phyloP scores from a whole-genome alignment of 1,140 invertebrate species.

The Hycleus cichorii region DNA sequence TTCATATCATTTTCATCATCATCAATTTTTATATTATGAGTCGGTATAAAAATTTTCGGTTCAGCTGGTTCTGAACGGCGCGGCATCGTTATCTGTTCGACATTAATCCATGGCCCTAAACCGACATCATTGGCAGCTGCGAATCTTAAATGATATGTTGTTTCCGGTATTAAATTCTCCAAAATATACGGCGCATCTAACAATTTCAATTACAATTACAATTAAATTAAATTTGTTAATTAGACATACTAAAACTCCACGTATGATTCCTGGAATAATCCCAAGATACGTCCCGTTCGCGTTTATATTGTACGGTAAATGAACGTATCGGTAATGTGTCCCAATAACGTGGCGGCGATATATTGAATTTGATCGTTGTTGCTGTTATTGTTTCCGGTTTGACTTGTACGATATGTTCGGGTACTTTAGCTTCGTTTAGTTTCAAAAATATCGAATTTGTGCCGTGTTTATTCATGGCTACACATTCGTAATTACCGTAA shows the following conservation, averaged over 20 bases:
- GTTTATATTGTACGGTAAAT: slow-evolving; percentile 68
- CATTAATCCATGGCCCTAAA: slow-evolving; percentile 58
- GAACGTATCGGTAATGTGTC: slow-evolving; percentile 66
- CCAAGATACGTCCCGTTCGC: slow-evolving; percentile 58
- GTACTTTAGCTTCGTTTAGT: slow-evolving; percentile 61
- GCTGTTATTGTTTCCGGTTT: slow-evolving; percentile 63
- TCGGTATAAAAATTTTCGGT: slow-evolving; percentile 46
- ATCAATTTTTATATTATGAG: slow-evolving; percentile 13
- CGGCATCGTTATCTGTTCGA: slow-evolving; percentile 42
- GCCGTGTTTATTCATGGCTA: slow-evolving; percentile 72
- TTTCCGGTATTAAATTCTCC: slow-evolving; percentile 71
- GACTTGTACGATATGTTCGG: slow-evolving; percentile 49
- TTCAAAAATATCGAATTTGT: slow-evolving; percentile 56
- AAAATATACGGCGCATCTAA: slow-evolving; percentile 64
- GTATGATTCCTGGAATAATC: slow-evolving; percentile 58
- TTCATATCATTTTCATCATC: background rate
- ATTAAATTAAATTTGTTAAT: slow-evolving; percentile 1
- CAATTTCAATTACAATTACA: background rate
- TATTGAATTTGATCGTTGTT: slow-evolving; percentile 72
- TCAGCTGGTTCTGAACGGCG: slow-evolving; percentile 48
- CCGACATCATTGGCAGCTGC: slow-evolving; percentile 79
- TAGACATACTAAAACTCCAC: slow-evolving; percentile 60
- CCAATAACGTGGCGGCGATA: slow-evolving; percentile 62
- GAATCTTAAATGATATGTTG: slow-evolving; percentile 77
- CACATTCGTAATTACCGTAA: slow-evolving; percentile 70